These are phyloP conservation scores for Eidolon helvum DNA, from an alignment of 2,113 vertebrate species.

Conservation along the genomic window DNA sequence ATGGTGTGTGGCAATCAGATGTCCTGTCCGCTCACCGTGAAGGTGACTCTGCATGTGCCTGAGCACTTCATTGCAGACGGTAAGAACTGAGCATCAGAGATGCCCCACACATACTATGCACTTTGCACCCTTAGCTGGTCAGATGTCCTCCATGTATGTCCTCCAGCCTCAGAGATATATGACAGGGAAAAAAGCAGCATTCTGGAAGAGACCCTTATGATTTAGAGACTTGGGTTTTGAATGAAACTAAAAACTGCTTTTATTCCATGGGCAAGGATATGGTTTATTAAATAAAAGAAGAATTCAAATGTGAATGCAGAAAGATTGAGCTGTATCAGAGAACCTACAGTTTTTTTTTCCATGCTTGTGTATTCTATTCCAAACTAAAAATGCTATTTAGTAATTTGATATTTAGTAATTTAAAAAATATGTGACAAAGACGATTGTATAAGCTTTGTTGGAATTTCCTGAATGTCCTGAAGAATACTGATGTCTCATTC, in stretches of 20 bases:
- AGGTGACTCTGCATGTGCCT: constrained; percentile 97
- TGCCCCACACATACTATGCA: background rate
- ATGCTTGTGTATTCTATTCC: background rate
- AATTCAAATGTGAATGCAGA: background rate
- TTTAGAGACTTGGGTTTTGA: background rate
- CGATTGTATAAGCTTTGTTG: background rate
- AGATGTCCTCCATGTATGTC: background rate
- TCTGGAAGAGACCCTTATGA: background rate
- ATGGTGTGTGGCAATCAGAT: constrained; percentile 96
- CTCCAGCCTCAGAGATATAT: background rate
- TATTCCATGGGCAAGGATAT: background rate
- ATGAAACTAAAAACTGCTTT: background rate
- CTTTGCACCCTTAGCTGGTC: background rate
- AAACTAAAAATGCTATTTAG: background rate
- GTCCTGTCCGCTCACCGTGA: constrained; percentile 96
- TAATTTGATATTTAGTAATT: background rate
- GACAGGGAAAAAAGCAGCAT: too few relatives aligned
- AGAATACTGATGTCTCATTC: constrained; percentile 18
- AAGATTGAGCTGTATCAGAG: background rate
- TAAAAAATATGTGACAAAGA: background rate
- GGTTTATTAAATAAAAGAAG: background rate
- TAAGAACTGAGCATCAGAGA: constrained; percentile 81
- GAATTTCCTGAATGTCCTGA: constrained; percentile 11
- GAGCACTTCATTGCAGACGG: constrained; percentile 99
- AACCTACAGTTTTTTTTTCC: background rate